phyloP scores from a whole-genome alignment of 2,888 invertebrate species.

The Erebia epiphron region DNA sequence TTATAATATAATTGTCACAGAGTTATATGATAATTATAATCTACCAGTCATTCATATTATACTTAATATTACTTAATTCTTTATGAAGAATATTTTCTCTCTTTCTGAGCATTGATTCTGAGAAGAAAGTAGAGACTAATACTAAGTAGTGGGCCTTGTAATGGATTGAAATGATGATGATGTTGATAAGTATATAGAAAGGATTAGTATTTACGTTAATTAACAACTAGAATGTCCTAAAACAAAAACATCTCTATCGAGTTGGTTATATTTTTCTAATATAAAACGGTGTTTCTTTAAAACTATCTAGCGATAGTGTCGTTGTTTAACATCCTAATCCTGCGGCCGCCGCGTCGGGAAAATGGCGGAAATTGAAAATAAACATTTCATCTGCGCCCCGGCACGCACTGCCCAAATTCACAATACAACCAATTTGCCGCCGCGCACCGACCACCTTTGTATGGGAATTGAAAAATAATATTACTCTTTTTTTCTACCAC shows the following conservation, averaged over 20 bases:
- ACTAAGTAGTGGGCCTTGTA: too few relatives aligned
- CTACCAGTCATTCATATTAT: too few relatives aligned
- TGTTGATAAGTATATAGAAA: not conserved
- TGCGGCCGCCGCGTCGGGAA: slow-evolving; percentile 71
- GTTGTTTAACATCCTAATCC: slow-evolving; percentile 73
- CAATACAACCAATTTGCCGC: slow-evolving; percentile 82
- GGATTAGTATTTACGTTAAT: not conserved
- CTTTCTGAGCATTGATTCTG: too few relatives aligned
- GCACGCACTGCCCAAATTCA: slow-evolving; percentile 83
- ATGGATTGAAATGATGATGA: too few relatives aligned
- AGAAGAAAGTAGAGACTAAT: too few relatives aligned
- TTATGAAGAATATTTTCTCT: too few relatives aligned
- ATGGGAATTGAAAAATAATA: slow-evolving; percentile 83
- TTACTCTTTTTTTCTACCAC: slow-evolving; percentile 74
- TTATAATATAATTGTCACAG: too few relatives aligned
- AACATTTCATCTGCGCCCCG: slow-evolving; percentile 80
- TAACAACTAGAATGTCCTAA: not conserved
- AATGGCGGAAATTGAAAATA: slow-evolving; percentile 83
- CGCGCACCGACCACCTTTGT: slow-evolving; percentile 80
- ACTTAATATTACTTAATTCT: too few relatives aligned
- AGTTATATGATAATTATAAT: too few relatives aligned
- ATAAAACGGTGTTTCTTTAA: slow-evolving; percentile 35
- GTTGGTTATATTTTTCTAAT: not conserved
- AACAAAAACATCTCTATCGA: not conserved
- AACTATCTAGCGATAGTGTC: slow-evolving; percentile 52